Base-by-base conservation (phyloP, 2,888 invertebrate species). In the Xestobium rufovillosum region DNA sequence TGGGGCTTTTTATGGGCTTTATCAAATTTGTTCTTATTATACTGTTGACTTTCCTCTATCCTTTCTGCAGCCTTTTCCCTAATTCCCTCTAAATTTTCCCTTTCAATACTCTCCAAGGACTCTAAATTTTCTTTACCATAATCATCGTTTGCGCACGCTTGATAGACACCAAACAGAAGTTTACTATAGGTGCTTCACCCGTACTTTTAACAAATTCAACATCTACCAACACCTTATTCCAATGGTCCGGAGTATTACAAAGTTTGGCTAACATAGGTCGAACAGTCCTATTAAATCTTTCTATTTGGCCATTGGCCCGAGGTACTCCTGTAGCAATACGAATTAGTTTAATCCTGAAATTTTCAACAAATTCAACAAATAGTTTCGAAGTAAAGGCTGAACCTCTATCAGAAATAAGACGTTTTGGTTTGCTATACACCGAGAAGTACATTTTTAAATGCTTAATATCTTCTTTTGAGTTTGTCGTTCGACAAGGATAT, bases 241-340 rank as follows among this genome's bases (percentile, higher is more conserved):
- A 49, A 32, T 40, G 40, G 14, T 39, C 23, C 9, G 42, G 33
- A 4, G 23, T 19, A 1, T 39, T 43, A 12, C 35, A 35, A 10
- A 50, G 29, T 37, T 53, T 55, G 9, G 50, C 43, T 8, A 54
- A 25, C 42, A 50, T 49, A 9, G 48, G 49, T 2, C 43, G 50
- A 13, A 52, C 37, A 1, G 34, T 32, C 1, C 44, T 38, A 29
- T 55, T 51, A 11, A 47, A 36, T 10, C 45, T 29, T 23, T 52
- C 50, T 3, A 45, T 44, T 39, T 59, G 55, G 1, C 57, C 53
- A 33, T 59, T 57, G 1, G 53, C 51, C 19, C 52, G 44, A 2
- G 56, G 56, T 1, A 48, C 48, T 3, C 38, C 47, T 3, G 48
- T 43, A 4, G 56, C 53, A 3, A 54, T 45, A 14, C 47, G 38